Evolutionary conservation across 2,888 invertebrate species (phyloP).

Genomic region (Tenodera sinensis): DNA sequence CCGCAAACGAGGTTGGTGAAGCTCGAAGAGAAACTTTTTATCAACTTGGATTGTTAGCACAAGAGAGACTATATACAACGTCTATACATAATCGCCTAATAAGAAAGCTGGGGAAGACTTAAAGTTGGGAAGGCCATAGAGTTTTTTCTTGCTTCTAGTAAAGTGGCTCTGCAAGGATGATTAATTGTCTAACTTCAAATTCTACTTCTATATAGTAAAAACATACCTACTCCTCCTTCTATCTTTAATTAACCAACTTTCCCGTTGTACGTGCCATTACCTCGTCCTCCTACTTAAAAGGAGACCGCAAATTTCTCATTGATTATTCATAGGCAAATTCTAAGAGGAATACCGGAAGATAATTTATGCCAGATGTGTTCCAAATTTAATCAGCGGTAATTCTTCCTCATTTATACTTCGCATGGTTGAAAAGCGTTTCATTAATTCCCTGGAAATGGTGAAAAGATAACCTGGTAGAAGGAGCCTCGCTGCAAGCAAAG

Average conservation of each 20-base stretch:
- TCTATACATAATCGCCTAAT: background rate
- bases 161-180: background rate
- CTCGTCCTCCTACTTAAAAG: background rate
- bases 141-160: background rate
- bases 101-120: background rate
- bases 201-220: background rate
- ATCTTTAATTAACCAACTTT: conserved; percentile 8
- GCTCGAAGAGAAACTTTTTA: background rate
- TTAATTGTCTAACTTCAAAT: conserved; percentile 8
- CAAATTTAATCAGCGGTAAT: background rate
- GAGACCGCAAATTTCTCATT: background rate
- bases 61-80: background rate
- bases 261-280: background rate
- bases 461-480: background rate
- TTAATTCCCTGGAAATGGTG: background rate
- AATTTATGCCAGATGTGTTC: background rate
- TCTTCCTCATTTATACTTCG: background rate
- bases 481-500: background rate
- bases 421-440: background rate
- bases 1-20: background rate
- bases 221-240: background rate
- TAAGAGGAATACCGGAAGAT: background rate
- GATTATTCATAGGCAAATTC: background rate
- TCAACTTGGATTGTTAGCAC: background rate
- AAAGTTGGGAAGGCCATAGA: background rate